phyloP scores from a whole-genome alignment of 2,113 vertebrate genomes.

The Heliornis fulica region DNA sequence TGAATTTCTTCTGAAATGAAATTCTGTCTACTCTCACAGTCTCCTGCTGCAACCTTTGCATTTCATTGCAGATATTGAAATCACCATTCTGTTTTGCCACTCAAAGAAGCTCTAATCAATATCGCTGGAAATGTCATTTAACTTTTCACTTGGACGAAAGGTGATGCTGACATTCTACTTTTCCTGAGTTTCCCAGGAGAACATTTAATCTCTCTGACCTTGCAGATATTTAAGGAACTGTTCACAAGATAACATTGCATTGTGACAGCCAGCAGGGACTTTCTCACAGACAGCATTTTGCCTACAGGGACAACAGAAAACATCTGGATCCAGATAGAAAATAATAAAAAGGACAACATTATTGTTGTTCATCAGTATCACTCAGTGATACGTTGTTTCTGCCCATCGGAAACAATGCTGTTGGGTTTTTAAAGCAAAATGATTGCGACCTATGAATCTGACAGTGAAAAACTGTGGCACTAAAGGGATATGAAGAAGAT shows the following conservation, averaged over 20 bases:
- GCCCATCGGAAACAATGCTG: neutral
- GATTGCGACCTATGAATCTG: neutral
- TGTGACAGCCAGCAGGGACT: conserved; percentile 50
- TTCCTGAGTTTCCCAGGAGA: conserved; percentile 58
- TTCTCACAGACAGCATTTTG: conserved; percentile 41
- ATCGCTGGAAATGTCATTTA: conserved; percentile 70
- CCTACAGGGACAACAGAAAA: conserved; percentile 18
- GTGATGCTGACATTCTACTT: conserved; percentile 70
- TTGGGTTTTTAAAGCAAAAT: neutral
- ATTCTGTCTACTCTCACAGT: neutral
- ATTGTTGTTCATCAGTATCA: neutral
- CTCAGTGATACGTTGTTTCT: neutral
- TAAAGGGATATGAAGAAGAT: neutral
- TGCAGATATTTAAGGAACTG: conserved; percentile 66
- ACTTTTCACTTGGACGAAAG: conserved; percentile 49
- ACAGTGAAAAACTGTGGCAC: neutral
- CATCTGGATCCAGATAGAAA: conserved; percentile 35
- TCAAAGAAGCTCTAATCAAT: conserved; percentile 40
- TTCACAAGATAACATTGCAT: conserved; percentile 38
- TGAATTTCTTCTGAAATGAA: neutral
- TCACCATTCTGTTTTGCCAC: conserved; percentile 19
- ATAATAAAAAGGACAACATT: neutral
- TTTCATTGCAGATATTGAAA: conserved; percentile 33
- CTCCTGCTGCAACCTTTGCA: conserved; percentile 2
- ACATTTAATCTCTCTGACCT: conserved; percentile 68